Evolutionary conservation across 2,113 vertebrate genomes (phyloP).

Genomic region (Oreochromis spilurus): DNA sequence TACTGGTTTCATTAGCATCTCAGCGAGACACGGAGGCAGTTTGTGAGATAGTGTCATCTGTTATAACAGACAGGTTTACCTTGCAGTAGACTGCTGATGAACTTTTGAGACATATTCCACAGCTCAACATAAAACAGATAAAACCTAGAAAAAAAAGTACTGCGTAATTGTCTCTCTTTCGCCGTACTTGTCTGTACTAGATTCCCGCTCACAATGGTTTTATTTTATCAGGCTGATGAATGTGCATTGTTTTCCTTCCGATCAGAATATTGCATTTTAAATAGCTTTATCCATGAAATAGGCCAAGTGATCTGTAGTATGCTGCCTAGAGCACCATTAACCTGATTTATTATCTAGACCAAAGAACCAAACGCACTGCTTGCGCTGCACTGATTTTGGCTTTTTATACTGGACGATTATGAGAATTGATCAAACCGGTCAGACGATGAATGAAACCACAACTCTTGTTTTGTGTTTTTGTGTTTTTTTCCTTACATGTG

Average conservation of each 20-base stretch:
- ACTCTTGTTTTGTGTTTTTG: background rate
- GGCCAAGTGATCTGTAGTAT: constrained; percentile 3
- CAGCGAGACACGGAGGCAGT: background rate
- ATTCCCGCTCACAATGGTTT: background rate
- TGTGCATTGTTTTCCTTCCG: background rate
- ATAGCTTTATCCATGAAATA: constrained; percentile 34
- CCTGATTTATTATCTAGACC: constrained; percentile 45
- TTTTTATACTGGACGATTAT: constrained; percentile 29
- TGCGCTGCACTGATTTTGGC: background rate
- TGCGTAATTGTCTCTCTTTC: background rate
- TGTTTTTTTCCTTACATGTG: background rate
- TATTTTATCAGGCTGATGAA: constrained; percentile 42
- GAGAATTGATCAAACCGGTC: constrained; percentile 30
- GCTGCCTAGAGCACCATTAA: constrained; percentile 36
- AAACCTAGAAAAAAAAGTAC: background rate
- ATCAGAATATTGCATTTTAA: constrained; percentile 55
- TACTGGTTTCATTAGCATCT: background rate
- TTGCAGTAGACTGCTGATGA: background rate
- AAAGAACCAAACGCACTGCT: background rate
- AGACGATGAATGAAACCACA: background rate
- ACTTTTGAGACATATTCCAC: background rate
- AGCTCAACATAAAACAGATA: background rate
- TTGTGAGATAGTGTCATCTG: background rate
- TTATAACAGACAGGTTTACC: background rate
- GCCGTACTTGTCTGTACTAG: background rate